Conservation (phyloP, 2,113 vertebrate species). For the Oreotrochilus melanogaster region DNA sequence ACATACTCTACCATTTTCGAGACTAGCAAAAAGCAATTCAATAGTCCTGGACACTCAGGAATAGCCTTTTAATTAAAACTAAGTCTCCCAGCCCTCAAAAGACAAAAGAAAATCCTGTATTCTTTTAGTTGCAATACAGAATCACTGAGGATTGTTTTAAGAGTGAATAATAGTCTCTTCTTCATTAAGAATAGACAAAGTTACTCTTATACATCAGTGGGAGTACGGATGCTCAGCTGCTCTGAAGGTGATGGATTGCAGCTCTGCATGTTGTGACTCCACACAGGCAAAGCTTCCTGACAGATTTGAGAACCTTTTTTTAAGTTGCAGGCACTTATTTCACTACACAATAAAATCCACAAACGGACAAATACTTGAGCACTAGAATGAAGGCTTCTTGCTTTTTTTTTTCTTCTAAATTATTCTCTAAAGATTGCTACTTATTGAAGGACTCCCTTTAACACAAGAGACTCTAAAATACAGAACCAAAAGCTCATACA, state of each 20-base stretch:
- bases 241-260: slow-evolving; percentile 23
- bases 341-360: neutral
- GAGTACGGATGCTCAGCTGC: neutral
- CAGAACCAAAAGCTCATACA: neutral
- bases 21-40: neutral
- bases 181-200: slow-evolving; percentile 5
- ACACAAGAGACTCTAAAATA: neutral
- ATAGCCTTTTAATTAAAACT: neutral
- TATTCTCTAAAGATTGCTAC: neutral
- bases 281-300: neutral
- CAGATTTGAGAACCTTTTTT: neutral
- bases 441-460: slow-evolving; percentile 1
- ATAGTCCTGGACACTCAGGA: neutral
- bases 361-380: neutral
- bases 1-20: neutral
- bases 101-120: neutral
- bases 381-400: neutral
- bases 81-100: neutral
- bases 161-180: neutral
- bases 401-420: neutral
- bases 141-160: neutral
- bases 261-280: neutral
- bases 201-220: neutral
- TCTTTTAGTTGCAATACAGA: neutral
- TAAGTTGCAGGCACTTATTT: slow-evolving; percentile 4